phyloP scores from a whole-genome alignment of 1,140 invertebrate genomes.

The Lepidostoma basale region DNA sequence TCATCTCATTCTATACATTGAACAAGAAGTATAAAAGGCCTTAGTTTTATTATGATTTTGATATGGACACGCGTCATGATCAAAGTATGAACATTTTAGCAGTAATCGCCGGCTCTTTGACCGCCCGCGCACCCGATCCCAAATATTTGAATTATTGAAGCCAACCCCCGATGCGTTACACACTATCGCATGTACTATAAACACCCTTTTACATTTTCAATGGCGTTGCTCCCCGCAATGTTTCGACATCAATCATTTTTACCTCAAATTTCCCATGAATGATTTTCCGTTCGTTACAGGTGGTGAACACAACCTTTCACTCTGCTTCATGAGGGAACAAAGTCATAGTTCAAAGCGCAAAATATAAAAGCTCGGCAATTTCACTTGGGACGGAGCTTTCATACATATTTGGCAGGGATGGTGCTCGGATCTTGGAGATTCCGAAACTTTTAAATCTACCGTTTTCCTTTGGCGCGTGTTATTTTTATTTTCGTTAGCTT shows the following conservation, averaged over 20 bases:
- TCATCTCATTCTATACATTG: too few relatives aligned
- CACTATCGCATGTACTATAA: constrained; percentile 19
- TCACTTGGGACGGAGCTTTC: constrained; percentile 12
- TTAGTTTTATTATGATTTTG: too few relatives aligned
- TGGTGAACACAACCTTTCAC: constrained; percentile 30
- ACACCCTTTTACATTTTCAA: constrained; percentile 30
- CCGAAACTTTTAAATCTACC: constrained; percentile 32
- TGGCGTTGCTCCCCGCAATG: constrained; percentile 28
- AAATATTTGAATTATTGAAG: constrained; percentile 29
- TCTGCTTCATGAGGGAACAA: constrained; percentile 17
- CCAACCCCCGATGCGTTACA: background rate
- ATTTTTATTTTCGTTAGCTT: constrained; percentile 23
- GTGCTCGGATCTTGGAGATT: constrained; percentile 23
- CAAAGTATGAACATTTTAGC: too few relatives aligned
- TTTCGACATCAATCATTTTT: constrained; percentile 44
- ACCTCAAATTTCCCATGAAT: constrained; percentile 37
- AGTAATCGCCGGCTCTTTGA: constrained; percentile 12
- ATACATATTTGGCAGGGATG: background rate
- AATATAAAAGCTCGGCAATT: constrained; percentile 23
- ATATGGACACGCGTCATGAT: too few relatives aligned
- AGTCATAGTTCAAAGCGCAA: constrained; percentile 24
- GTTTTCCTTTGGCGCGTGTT: constrained; percentile 17
- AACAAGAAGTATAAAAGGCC: too few relatives aligned
- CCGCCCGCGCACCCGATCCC: background rate
- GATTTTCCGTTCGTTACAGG: constrained; percentile 34